Percentiles rank a stretch among this genome's conserved stretches.
phyloP scores from a whole-genome alignment of 2,113 vertebrate genomes.

The Zonotrichia leucophrys region DNA sequence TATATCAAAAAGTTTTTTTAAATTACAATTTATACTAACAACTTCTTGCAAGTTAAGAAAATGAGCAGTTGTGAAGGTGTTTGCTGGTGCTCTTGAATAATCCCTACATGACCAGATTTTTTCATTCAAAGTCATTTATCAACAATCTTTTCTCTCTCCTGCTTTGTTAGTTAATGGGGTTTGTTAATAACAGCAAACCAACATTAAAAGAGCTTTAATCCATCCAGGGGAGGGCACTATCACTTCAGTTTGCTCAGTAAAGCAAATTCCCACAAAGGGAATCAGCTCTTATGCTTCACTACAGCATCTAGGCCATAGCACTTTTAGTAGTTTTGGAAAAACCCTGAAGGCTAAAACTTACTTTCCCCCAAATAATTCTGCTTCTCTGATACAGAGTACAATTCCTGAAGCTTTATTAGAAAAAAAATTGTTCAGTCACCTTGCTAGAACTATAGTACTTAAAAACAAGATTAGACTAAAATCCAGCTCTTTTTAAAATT shows the following conservation, averaged over 20 bases:
- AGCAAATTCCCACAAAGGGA: background rate
- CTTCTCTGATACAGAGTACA: background rate
- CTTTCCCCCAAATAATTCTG: background rate
- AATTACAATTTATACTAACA: background rate
- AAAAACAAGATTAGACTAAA: background rate
- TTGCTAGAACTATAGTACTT: background rate
- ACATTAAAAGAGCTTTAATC: background rate
- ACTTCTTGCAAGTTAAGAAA: background rate
- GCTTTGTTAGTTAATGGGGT: background rate
- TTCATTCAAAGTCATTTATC: background rate
- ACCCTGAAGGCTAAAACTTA: background rate
- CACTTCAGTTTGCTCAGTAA: background rate
- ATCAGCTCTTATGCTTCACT: background rate
- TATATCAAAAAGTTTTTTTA: background rate
- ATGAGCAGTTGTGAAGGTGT: background rate
- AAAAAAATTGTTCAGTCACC: background rate
- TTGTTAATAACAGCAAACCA: background rate
- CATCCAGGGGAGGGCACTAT: background rate
- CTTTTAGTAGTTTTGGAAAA: background rate
- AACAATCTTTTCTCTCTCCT: background rate
- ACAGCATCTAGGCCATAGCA: background rate
- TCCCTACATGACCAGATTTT: background rate
- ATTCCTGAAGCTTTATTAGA: background rate
- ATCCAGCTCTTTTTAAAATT: background rate
- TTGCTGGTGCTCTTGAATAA: background rate